A percentile compares a stretch with the other conserved stretches of the same genome.
phyloP scores from a whole-genome alignment of 92 coral and sea anemone genomes.

The Porites evermanni region DNA sequence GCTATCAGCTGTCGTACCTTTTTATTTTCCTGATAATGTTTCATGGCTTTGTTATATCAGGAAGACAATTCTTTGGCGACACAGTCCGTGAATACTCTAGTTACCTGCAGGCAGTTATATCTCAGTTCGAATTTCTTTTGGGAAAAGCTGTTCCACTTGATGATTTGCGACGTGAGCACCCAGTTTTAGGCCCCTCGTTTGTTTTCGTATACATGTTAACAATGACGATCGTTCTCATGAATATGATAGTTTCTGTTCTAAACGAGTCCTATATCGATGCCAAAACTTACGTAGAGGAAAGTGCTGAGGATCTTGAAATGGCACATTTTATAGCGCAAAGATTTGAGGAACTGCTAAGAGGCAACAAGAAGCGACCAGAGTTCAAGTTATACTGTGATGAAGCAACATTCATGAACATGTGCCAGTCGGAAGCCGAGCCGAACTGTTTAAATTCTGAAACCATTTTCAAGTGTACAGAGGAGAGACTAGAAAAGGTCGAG shows the following conservation, averaged over 20 bases:
- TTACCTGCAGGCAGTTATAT: conserved; percentile 24
- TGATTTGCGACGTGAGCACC: conserved; percentile 33
- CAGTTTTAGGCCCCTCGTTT: conserved; percentile 37
- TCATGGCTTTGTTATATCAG: conserved; percentile 43
- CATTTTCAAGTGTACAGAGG: conserved; percentile 10
- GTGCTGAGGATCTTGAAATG: conserved; percentile 61
- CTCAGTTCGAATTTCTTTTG: conserved; percentile 55
- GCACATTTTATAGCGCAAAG: conserved; percentile 50
- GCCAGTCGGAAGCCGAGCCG: conserved; percentile 45
- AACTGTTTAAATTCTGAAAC: conserved; percentile 30
- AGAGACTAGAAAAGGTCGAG: conserved; percentile 12
- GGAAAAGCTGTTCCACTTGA: conserved; percentile 65
- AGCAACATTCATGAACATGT: conserved; percentile 23
- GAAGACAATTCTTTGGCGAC: conserved; percentile 46
- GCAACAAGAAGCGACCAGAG: background rate
- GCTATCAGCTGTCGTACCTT: conserved; percentile 26
- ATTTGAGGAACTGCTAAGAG: background rate
- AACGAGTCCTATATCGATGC: conserved; percentile 60
- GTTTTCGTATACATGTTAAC: conserved; percentile 31
- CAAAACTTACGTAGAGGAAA: conserved; percentile 22
- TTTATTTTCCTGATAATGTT: conserved; percentile 20
- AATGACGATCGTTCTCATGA: conserved; percentile 52
- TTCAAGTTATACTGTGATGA: conserved; percentile 39
- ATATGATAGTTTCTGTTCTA: conserved; percentile 50
- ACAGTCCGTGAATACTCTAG: conserved; percentile 38